These are phyloP conservation scores for Tethea ocularis DNA, from an alignment of 2,888 invertebrate species.

Conservation along the genomic window DNA sequence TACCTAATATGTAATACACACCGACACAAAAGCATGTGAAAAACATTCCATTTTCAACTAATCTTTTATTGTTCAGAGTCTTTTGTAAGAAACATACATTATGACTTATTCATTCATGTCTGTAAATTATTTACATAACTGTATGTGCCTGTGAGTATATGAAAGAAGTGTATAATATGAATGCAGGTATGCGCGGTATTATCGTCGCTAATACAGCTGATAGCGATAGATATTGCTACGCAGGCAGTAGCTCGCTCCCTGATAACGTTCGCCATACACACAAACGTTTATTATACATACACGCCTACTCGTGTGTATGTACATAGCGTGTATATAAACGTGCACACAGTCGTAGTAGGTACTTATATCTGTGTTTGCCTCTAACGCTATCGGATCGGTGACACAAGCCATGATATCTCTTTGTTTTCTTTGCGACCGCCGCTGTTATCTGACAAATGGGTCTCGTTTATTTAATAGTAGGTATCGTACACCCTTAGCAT, in stretches of 20 bases:
- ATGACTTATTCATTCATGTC: constrained; percentile 50
- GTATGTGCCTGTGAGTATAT: constrained; percentile 34
- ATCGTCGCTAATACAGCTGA: constrained; percentile 66
- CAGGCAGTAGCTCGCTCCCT: constrained; percentile 58
- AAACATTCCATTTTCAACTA: constrained; percentile 10
- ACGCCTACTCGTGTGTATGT: constrained; percentile 14
- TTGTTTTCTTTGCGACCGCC: constrained; percentile 66
- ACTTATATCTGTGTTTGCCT: constrained; percentile 23
- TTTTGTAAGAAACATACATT: constrained; percentile 9
- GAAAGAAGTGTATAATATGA: constrained; percentile 13
- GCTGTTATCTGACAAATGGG: constrained; percentile 58
- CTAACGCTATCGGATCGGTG: constrained; percentile 43
- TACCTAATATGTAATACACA: constrained; percentile 28
- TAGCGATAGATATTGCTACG: constrained; percentile 58
- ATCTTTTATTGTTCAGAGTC: constrained; percentile 9
- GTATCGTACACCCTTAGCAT: constrained; percentile 37
- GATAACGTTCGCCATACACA: constrained; percentile 43
- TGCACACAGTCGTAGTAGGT: constrained; percentile 15
- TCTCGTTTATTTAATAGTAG: constrained; percentile 58
- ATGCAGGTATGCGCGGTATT: constrained; percentile 63
- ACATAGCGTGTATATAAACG: constrained; percentile 11
- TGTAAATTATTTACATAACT: constrained; percentile 29
- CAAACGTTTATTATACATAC: too few species aligned
- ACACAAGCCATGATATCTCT: constrained; percentile 60
- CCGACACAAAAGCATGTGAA: constrained; percentile 13